Evolutionary conservation across 2,888 invertebrate species (phyloP).

Genomic region (Bombylius discolor): DNA sequence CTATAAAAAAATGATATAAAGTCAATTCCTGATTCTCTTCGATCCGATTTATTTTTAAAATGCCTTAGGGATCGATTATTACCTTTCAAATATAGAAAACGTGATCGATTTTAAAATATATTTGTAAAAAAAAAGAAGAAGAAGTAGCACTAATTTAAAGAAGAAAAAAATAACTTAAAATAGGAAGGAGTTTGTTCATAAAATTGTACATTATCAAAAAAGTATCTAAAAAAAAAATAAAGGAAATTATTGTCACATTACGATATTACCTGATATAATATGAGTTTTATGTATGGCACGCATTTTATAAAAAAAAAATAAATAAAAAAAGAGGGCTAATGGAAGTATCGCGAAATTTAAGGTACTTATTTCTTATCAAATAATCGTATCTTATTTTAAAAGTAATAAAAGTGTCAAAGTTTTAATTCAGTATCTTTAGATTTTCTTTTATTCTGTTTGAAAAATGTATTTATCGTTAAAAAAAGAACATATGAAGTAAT

Average conservation of each 20-base stretch:
- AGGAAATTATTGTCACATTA: conserved; percentile 6
- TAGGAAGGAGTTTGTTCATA: neutral
- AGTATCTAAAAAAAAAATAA: neutral
- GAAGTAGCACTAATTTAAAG: no score
- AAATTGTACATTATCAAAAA: neutral
- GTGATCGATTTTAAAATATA: neutral
- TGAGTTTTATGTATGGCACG: neutral
- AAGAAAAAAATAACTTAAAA: neutral
- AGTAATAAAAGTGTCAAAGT: conserved; percentile 6
- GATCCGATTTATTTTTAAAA: conserved; percentile 16
- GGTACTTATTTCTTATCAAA: neutral
- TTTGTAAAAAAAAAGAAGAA: no score
- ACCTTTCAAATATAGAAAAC: conserved; percentile 10
- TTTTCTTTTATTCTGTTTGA: no score
- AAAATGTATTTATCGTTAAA: no score
- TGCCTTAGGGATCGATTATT: conserved; percentile 16
- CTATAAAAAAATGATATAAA: no score
- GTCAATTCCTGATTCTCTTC: neutral
- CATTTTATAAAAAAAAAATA: neutral
- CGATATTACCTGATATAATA: conserved; percentile 5
- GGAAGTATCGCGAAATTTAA: neutral
- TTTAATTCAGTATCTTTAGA: neutral
- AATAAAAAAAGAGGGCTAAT: neutral
- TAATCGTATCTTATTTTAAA: neutral
- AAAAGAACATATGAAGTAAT: no score